A percentile compares a stretch with the other conserved stretches of the same genome.
These are phyloP conservation scores for Megaceryle torquata DNA, from an alignment of 2,113 vertebrate genomes.

Conservation along the genomic window DNA sequence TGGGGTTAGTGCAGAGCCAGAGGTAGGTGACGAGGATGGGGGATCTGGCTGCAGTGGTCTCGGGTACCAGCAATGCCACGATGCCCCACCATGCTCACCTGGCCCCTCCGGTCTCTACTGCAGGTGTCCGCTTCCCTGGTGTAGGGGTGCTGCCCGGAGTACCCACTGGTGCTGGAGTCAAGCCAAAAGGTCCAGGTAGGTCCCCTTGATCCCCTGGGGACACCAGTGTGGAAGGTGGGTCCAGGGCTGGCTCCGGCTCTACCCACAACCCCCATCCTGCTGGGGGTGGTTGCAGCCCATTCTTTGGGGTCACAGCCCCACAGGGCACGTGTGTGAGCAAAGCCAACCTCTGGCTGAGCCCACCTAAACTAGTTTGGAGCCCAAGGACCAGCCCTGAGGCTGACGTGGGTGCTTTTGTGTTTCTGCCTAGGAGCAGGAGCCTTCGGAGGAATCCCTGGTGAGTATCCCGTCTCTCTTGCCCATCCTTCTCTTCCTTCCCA, in stretches of 20 bases:
- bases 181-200: slow-evolving; percentile 82
- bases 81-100: neutral
- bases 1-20: neutral
- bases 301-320: neutral
- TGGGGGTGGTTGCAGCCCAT: neutral
- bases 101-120: neutral
- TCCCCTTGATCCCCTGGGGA: neutral
- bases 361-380: neutral
- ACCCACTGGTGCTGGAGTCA: slow-evolving; percentile 87
- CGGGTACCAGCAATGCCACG: accelerated
- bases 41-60: neutral
- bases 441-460: slow-evolving; percentile 78
- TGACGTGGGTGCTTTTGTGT: neutral
- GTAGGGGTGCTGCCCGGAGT: slow-evolving; percentile 90
- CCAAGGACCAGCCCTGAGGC: neutral
- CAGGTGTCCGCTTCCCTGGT: slow-evolving; percentile 86
- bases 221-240: neutral
- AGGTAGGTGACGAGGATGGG: neutral
- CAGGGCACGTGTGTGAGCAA: accelerated
- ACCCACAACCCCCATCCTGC: neutral
- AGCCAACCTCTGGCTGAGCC: neutral
- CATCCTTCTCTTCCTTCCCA: slow-evolving; percentile 18
- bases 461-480: neutral
- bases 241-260: neutral
- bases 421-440: slow-evolving; percentile 65